Evolutionary conservation across 2,113 vertebrate species (phyloP).

Genomic region (Cyanoramphus novaezelandiae): DNA sequence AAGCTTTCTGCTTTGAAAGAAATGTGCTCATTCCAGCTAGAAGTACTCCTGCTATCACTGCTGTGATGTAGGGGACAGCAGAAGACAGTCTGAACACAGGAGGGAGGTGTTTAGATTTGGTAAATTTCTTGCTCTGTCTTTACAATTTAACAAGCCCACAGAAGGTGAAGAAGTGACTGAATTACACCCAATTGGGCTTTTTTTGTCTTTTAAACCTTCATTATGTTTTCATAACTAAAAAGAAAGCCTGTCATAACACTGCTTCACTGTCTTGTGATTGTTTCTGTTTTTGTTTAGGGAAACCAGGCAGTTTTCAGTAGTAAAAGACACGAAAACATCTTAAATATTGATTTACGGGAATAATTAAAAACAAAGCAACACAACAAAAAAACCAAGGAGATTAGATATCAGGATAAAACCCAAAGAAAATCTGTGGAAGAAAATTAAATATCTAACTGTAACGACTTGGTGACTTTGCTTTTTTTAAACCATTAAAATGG

Average conservation of each 20-base stretch:
- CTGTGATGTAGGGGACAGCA: slow-evolving; percentile 1
- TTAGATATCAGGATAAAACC: neutral
- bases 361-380: neutral
- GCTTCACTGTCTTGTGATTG: neutral
- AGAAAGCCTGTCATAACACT: neutral
- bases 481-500: neutral
- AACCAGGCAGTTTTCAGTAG: neutral
- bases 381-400: neutral
- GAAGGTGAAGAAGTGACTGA: neutral
- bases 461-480: neutral
- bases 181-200: neutral
- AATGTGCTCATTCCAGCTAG: slow-evolving; percentile 1
- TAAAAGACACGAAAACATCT: slow-evolving; percentile 27
- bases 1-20: slow-evolving; percentile 39
- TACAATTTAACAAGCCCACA: slow-evolving; percentile 33
- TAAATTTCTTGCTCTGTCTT: slow-evolving; percentile 5
- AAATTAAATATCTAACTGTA: neutral
- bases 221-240: neutral
- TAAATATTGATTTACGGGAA: neutral
- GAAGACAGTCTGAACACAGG: neutral
- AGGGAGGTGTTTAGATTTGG: neutral
- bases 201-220: neutral
- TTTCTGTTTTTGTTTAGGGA: slow-evolving; percentile 12
- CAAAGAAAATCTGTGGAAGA: neutral
- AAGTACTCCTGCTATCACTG: slow-evolving; percentile 26